Conservation (phyloP, 2,113 vertebrate species). For the Galeopterus variegatus region DNA sequence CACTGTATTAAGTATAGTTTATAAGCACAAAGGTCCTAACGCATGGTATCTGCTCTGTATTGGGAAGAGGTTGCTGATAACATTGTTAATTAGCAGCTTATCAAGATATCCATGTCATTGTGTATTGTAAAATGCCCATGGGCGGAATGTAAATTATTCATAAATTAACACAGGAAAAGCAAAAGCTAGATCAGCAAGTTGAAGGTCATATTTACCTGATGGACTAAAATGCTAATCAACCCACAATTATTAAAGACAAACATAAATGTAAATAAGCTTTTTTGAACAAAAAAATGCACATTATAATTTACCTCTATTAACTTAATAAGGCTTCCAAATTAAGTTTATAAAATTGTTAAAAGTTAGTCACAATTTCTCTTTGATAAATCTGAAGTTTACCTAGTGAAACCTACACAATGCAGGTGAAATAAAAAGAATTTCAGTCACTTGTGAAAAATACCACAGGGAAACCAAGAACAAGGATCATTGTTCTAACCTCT, state of each 20-base stretch:
- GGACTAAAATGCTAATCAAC: slow-evolving; percentile 72
- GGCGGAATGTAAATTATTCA: slow-evolving; percentile 79
- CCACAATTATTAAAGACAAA: slow-evolving; percentile 64
- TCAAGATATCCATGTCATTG: slow-evolving; percentile 78
- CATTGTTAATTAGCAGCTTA: slow-evolving; percentile 80
- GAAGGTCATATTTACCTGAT: slow-evolving; percentile 75
- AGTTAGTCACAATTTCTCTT: not conserved
- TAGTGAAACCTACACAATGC: not conserved
- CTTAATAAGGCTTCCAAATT: slow-evolving; percentile 49
- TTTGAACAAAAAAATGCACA: slow-evolving; percentile 50
- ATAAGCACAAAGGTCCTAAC: slow-evolving; percentile 56
- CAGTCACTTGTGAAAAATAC: not conserved
- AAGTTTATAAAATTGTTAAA: slow-evolving; percentile 36
- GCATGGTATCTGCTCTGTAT: slow-evolving; percentile 5
- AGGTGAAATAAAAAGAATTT: not conserved
- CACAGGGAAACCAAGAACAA: not conserved
- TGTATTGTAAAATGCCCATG: slow-evolving; percentile 72
- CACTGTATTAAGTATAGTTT: slow-evolving; percentile 3
- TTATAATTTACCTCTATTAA: slow-evolving; percentile 21
- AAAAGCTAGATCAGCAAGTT: slow-evolving; percentile 76
- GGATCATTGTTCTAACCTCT: not conserved
- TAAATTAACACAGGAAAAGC: slow-evolving; percentile 72
- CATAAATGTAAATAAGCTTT: slow-evolving; percentile 59
- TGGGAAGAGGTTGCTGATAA: slow-evolving; percentile 62
- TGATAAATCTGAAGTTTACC: not conserved